Evolutionary conservation across 2,888 invertebrate species (phyloP).

Genomic region (Drosophila picticornis): DNA sequence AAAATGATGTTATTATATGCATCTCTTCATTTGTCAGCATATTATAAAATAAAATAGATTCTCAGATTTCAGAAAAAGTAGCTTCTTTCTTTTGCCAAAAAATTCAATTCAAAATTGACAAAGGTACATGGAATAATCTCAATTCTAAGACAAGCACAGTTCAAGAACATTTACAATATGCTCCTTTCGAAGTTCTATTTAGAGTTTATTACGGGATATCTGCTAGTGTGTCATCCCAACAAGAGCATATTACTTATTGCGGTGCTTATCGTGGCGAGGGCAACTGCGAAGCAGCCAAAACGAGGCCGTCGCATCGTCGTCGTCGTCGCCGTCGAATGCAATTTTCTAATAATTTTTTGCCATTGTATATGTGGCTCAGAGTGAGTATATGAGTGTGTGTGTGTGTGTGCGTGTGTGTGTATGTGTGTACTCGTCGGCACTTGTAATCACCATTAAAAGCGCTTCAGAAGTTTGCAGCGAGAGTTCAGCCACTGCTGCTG

Average conservation of each 20-base stretch:
- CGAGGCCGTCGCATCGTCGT: conserved; percentile 68
- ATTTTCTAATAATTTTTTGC: conserved; percentile 78
- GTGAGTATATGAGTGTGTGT: conserved; percentile 23
- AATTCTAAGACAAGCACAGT: not conserved
- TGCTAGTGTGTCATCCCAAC: too few species aligned
- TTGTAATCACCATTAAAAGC: conserved; percentile 80
- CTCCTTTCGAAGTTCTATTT: not conserved
- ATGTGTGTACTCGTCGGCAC: conserved; percentile 43
- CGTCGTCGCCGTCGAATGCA: conserved; percentile 66
- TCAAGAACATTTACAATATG: not conserved
- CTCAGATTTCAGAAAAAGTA: not conserved
- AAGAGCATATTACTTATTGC: conserved; percentile 6
- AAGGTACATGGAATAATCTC: not conserved
- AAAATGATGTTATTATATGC: not conserved
- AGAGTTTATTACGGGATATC: not conserved
- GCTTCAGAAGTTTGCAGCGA: conserved; percentile 61
- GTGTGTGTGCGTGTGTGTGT: conserved; percentile 26
- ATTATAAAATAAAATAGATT: not conserved
- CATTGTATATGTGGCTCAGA: conserved; percentile 41
- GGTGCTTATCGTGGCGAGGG: conserved; percentile 78
- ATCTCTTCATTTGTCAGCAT: not conserved
- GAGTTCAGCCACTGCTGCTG: conserved; percentile 50
- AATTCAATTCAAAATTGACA: not conserved
- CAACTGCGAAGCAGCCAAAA: conserved; percentile 68
- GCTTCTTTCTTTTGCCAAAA: not conserved